These are phyloP conservation scores for Cyclura pinguis DNA, from an alignment of 2,797 vertebrate genomes.

Conservation along the genomic window DNA sequence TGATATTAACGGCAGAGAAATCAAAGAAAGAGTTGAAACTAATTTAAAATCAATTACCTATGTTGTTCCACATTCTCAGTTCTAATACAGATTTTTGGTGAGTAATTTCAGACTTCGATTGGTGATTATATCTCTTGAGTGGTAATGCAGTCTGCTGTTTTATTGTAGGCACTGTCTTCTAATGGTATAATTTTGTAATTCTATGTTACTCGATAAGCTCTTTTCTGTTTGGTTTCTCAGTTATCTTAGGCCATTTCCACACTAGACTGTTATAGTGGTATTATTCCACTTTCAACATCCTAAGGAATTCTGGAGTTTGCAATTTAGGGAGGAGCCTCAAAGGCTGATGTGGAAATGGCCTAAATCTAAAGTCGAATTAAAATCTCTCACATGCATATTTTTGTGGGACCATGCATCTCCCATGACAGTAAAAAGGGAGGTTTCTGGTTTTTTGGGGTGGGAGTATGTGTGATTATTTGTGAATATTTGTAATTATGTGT, in stretches of 20 bases:
- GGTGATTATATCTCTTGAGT: background rate
- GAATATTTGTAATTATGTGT: background rate
- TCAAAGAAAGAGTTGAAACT: background rate
- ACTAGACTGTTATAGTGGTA: no score
- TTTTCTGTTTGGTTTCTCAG: background rate
- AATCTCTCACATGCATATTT: background rate
- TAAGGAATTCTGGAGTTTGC: no score
- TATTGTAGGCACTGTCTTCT: background rate
- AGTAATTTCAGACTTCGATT: no score
- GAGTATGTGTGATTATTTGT: no score
- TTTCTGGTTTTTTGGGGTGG: background rate
- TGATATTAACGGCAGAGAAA: background rate
- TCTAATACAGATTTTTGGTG: background rate
- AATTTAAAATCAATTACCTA: background rate
- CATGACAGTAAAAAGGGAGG: background rate
- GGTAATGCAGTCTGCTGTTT: background rate
- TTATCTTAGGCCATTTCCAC: background rate
- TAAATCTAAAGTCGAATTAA: background rate
- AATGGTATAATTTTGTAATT: constrained; percentile 7
- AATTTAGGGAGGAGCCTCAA: no score
- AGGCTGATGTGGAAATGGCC: no score
- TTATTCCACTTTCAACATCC: no score
- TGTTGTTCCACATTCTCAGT: background rate
- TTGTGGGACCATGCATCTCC: background rate
- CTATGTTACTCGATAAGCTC: background rate